phyloP scores from a whole-genome alignment of 2,797 vertebrate genomes.

The Gadopsis bispinosus region DNA sequence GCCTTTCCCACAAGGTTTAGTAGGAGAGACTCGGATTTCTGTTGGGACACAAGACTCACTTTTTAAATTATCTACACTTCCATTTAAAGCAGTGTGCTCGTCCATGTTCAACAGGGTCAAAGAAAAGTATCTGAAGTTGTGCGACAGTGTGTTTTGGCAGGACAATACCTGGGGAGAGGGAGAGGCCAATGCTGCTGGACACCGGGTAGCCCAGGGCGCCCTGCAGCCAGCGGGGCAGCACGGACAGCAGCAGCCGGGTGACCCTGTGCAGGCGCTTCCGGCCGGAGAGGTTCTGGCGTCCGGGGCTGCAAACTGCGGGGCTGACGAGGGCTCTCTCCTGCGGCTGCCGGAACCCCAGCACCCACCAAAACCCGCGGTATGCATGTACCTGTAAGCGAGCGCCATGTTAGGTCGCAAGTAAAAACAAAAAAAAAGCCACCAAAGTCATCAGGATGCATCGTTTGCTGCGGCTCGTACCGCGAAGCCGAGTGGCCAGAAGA shows the following conservation, averaged over 20 bases:
- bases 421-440: too few relatives aligned
- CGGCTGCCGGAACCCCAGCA: constrained; percentile 69
- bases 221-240: constrained; percentile 83
- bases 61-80: not conserved
- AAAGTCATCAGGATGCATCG: too few relatives aligned
- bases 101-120: not conserved
- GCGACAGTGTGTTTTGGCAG: too few relatives aligned
- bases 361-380: constrained; percentile 76
- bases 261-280: constrained; percentile 79
- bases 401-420: rapidly evolving
- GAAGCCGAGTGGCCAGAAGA: constrained; percentile 83
- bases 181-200: constrained; percentile 75
- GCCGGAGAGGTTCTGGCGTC: constrained; percentile 67
- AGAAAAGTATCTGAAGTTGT: not conserved
- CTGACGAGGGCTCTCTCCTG: not conserved
- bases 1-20: constrained; percentile 83
- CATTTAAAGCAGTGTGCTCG: not conserved
- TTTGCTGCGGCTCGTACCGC: constrained; percentile 70
- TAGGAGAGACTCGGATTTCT: constrained; percentile 83
- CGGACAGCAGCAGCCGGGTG: constrained; percentile 76
- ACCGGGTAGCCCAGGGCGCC: constrained; percentile 81
- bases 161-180: constrained; percentile 79
- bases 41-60: not conserved
- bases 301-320: constrained; percentile 23
- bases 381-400: constrained; percentile 64